Evolutionary conservation across 1,140 invertebrate genomes (phyloP).

Genomic region (Tetramorium alpestre): DNA sequence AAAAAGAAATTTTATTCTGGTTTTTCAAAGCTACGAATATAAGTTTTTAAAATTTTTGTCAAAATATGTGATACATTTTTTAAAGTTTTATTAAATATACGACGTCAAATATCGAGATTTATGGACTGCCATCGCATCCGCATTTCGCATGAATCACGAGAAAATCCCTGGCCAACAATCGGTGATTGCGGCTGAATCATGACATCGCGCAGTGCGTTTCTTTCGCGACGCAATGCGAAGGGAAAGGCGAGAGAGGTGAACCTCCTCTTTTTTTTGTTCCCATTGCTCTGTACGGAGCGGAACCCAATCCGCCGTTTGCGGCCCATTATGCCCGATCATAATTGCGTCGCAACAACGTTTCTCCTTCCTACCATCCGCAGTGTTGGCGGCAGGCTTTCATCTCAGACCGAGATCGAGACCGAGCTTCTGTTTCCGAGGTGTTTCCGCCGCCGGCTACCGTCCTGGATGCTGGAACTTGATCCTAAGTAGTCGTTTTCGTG

Average conservation of each 20-base stretch:
- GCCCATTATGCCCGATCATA: constrained; percentile 81
- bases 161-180: neutral
- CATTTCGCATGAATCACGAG: neutral
- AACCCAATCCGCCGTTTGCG: constrained; percentile 78
- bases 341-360: constrained; percentile 80
- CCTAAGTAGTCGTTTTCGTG: constrained; percentile 79
- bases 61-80: too few relatives aligned
- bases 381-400: constrained; percentile 81
- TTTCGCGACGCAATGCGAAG: constrained; percentile 20
- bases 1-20: neutral
- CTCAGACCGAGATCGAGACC: constrained; percentile 72
- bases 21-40: neutral
- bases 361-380: constrained; percentile 71
- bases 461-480: constrained; percentile 81
- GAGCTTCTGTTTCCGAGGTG: constrained; percentile 83
- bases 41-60: neutral
- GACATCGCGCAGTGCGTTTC: neutral
- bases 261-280: constrained; percentile 56
- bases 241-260: constrained; percentile 16
- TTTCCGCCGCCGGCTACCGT: constrained; percentile 83
- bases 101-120: neutral
- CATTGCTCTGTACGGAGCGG: constrained; percentile 47
- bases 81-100: neutral
- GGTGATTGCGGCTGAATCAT: neutral
- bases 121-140: too few relatives aligned